Percentiles rank a stretch among this genome's conserved stretches.
Evolutionary conservation across 2,113 vertebrate species (phyloP).

Genomic region (Ginglymostoma cirratum): DNA sequence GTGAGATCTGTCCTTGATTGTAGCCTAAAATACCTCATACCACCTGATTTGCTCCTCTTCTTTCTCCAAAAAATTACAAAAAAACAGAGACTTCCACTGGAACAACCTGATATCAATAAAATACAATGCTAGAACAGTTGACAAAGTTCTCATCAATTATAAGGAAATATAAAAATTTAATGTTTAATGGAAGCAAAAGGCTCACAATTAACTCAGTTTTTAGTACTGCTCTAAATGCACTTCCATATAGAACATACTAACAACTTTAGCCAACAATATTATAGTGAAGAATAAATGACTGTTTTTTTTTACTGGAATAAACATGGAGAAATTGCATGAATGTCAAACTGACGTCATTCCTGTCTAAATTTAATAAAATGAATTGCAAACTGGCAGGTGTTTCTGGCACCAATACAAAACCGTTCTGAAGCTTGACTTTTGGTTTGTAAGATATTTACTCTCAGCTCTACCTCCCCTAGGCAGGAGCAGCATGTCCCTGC

Average conservation of each 20-base stretch:
- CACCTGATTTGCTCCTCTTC: not conserved
- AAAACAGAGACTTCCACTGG: not conserved
- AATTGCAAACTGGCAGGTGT: constrained; percentile 13
- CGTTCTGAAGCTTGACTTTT: constrained; percentile 29
- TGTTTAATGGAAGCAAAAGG: not conserved
- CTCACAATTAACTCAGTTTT: not conserved
- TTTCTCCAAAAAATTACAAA: not conserved
- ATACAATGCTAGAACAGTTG: not conserved
- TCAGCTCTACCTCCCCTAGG: constrained; percentile 19
- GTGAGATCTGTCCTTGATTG: not conserved
- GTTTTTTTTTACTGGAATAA: not conserved
- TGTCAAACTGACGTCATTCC: constrained; percentile 8
- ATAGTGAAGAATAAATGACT: not conserved
- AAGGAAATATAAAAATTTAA: not conserved
- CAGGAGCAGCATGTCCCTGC: constrained; percentile 29
- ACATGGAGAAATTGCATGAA: not conserved
- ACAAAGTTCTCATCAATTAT: not conserved
- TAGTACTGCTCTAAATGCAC: not conserved
- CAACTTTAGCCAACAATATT: not conserved
- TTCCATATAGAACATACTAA: not conserved
- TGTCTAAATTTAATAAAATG: constrained; percentile 3
- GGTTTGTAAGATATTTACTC: constrained; percentile 32
- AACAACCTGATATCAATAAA: not conserved
- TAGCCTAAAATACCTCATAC: not conserved
- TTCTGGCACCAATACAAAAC: constrained; percentile 24